Percentiles rank a stretch among this genome's conserved stretches.
These are phyloP conservation scores for Gadopsis marmoratus DNA, from an alignment of 2,797 vertebrate genomes.

Conservation along the genomic window DNA sequence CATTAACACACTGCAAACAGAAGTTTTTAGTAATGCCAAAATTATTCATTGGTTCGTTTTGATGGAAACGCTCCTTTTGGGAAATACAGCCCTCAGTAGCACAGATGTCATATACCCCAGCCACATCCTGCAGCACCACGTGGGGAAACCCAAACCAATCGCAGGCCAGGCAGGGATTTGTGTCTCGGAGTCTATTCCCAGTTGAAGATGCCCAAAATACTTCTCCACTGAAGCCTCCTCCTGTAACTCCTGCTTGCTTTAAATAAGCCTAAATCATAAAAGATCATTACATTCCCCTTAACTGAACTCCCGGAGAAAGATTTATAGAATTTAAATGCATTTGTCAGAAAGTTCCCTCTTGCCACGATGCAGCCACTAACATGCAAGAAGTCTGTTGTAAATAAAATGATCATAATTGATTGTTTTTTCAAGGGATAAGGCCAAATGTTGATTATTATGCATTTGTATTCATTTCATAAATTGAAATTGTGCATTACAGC, in stretches of 20 bases:
- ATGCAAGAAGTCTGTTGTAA: background rate
- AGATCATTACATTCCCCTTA: background rate
- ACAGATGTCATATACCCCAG: background rate
- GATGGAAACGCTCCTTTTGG: background rate
- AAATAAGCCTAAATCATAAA: background rate
- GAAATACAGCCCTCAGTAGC: background rate
- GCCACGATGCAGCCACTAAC: background rate
- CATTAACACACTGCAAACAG: background rate
- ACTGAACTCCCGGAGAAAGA: background rate
- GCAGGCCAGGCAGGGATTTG: background rate
- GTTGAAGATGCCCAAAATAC: background rate
- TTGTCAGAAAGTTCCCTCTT: background rate
- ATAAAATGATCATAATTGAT: constrained; percentile 3
- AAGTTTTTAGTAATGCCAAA: too few relatives aligned
- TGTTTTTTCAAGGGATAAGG: constrained; percentile 13
- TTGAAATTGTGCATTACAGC: constrained; percentile 18
- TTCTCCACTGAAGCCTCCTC: background rate
- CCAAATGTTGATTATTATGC: background rate
- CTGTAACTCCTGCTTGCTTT: background rate
- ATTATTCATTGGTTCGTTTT: too few relatives aligned
- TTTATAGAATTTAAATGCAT: background rate
- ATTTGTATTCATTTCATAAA: constrained; percentile 30
- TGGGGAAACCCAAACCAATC: background rate
- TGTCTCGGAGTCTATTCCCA: background rate
- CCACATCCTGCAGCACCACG: background rate